Percentiles rank a stretch among this genome's conserved stretches.
Evolutionary conservation across 1,140 invertebrate species (phyloP).

Genomic region (Dinoponera quadriceps): DNA sequence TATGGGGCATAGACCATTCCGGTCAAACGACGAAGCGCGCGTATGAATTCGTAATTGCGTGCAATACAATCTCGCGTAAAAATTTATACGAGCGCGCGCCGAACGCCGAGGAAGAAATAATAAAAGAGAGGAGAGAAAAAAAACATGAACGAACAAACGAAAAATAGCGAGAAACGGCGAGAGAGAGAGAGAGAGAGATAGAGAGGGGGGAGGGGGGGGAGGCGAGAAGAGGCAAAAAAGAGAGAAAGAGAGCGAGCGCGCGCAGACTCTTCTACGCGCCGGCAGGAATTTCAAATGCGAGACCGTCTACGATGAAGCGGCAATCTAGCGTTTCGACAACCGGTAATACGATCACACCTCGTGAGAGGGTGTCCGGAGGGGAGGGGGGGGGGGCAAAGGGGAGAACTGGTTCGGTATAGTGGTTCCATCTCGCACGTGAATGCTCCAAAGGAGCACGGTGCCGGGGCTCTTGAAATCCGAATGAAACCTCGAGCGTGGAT

Average conservation of each 20-base stretch:
- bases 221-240: no score
- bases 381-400: background rate
- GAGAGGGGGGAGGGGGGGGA: no score
- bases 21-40: background rate
- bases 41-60: background rate
- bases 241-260: no score
- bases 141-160: no score
- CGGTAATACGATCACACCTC: conserved; percentile 70
- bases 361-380: conserved; percentile 20
- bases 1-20: background rate
- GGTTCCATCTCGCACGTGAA: conserved; percentile 54
- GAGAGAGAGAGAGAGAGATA: no score
- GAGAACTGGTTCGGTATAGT: conserved; percentile 52
- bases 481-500: conserved; percentile 71
- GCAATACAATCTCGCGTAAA: background rate
- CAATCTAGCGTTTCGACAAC: conserved; percentile 69
- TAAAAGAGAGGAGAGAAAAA: no score
- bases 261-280: no score
- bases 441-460: conserved; percentile 68
- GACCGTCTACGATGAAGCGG: conserved; percentile 57
- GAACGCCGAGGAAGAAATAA: background rate
- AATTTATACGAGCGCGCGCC: conserved; percentile 2
- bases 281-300: conserved; percentile 30
- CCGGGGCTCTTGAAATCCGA: conserved; percentile 75
- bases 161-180: no score